Percentiles rank a stretch among this genome's conserved stretches.
Conservation (phyloP, 1,140 invertebrate genomes). For the Gonatopus flavifemur region DNA sequence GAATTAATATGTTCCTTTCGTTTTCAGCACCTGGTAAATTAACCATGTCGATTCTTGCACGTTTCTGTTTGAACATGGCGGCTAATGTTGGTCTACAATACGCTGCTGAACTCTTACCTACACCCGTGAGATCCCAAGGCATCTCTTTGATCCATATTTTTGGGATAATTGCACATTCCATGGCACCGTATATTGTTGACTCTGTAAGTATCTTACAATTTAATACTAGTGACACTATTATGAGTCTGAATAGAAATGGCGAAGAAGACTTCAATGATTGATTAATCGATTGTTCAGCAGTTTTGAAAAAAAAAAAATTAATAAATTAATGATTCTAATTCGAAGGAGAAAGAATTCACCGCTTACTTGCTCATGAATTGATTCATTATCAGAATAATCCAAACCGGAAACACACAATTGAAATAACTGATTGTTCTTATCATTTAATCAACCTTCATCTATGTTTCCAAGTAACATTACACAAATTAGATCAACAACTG, state of each 20-base stretch:
- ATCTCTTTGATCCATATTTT: constrained; percentile 65
- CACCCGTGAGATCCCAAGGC: constrained; percentile 65
- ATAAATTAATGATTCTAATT: constrained; percentile 13
- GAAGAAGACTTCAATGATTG: too few species aligned
- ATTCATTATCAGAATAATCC: constrained; percentile 1
- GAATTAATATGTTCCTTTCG: neutral
- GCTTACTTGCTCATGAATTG: neutral
- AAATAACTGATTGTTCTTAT: too few species aligned
- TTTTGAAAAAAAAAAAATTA: neutral
- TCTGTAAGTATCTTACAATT: constrained; percentile 60
- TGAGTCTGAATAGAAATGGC: too few species aligned
- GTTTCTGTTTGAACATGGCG: constrained; percentile 63
- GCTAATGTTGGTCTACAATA: constrained; percentile 69
- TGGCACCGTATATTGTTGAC: constrained; percentile 74
- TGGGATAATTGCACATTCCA: constrained; percentile 63
- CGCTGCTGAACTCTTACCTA: constrained; percentile 66
- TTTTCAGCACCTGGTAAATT: constrained; percentile 33
- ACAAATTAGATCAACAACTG: too few species aligned
- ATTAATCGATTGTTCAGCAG: too few species aligned
- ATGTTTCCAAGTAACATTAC: too few species aligned
- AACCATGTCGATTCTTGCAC: constrained; percentile 57
- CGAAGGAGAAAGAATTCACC: constrained; percentile 26
- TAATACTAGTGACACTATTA: too few species aligned
- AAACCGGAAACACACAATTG: too few species aligned
- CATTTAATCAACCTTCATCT: too few species aligned